Evolutionary conservation across 2,797 vertebrate genomes (phyloP).

Genomic region (Lepidocolaptes lacrymiger): DNA sequence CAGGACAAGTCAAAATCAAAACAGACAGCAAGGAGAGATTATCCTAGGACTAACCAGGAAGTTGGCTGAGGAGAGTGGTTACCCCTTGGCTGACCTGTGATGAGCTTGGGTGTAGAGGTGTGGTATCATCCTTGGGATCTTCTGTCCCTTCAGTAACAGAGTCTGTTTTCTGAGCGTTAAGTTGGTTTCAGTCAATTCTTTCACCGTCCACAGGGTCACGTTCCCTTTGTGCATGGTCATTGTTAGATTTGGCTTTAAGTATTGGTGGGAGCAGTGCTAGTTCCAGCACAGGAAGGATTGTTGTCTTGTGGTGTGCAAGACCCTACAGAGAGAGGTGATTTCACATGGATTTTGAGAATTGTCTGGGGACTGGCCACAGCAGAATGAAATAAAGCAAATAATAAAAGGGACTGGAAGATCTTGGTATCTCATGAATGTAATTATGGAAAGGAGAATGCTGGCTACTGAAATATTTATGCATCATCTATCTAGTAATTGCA

Average conservation of each 20-base stretch:
- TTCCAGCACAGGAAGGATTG: not conserved
- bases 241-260: not conserved
- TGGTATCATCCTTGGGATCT: not conserved
- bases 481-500: not conserved
- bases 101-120: not conserved
- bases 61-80: not conserved
- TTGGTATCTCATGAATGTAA: not conserved
- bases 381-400: not conserved
- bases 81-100: not conserved
- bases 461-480: not conserved
- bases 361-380: not conserved
- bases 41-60: not conserved
- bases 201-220: rapidly evolving
- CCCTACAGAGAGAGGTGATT: not conserved
- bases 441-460: not conserved
- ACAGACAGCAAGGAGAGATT: not conserved
- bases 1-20: conserved; percentile 8
- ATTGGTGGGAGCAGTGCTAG: not conserved
- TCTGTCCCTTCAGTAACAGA: not conserved
- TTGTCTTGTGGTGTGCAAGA: not conserved
- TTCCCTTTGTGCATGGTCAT: not conserved
- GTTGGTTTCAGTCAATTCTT: not conserved
- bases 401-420: not conserved
- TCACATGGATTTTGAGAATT: not conserved
- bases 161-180: not conserved